Base-by-base conservation (phyloP, 2,113 vertebrate species). In the Nettapus auritus region DNA sequence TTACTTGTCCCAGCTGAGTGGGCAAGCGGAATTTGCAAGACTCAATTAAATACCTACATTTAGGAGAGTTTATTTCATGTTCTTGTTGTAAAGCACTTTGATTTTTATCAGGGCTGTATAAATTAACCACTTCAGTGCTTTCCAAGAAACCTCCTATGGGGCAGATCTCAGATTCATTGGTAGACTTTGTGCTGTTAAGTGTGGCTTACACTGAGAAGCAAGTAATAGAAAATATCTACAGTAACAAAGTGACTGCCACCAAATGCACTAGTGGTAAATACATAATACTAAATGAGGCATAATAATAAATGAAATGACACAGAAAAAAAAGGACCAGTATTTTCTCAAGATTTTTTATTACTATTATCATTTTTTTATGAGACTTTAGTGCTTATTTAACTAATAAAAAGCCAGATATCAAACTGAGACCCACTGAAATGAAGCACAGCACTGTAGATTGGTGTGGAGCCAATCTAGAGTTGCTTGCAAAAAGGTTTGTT, bases 1-100 rank as follows among this genome's bases (percentile, higher is more conserved):
- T 97, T 97, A 93, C 75, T 84, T 21, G n/a, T 97, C 94, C 90
- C 79, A 70, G 68, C 44, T 97, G 95, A 97, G 79, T 85, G 88
- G 94, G 87, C 92, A 95, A 96, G 91, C 64, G 92, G 88, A 94
- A 94, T 96, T 93, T 90, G 90, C 82, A 76, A 82, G 94, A 88
- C 75, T 94, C 92, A 93, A 94, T 96, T 95, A 96, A 96, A 80
- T 95, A 85, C 78, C 86, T 94, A 68, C 19, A 9, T 95, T 89
- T 82, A 89, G 69, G 88, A 86, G 79, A 82, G 74, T 94, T 85
- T 95, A 59, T 75, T 56, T 75, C 66, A 77, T 75, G 68, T 74
- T 95, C 82, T 91, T 87, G 79, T 93, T 89, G 90, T 87, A 71
- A 90, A 86, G 91, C 42, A 56, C 90, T 95, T 84, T 50, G 75